phyloP scores from a whole-genome alignment of 1,140 invertebrate genomes.

The Dreissena rostriformis region DNA sequence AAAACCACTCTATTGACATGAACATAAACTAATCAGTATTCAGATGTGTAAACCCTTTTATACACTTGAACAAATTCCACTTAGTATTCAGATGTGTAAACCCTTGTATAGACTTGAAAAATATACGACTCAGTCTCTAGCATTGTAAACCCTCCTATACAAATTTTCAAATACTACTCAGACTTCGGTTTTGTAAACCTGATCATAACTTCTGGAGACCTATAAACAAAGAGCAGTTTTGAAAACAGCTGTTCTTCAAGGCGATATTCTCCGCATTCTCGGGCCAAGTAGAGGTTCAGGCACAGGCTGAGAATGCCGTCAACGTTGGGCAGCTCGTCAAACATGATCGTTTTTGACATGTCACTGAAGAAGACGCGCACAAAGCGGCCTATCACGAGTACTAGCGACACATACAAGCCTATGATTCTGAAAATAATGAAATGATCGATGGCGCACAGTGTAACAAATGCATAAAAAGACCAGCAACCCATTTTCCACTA shows the following conservation, averaged over 20 bases:
- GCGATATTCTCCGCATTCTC: slow-evolving; percentile 96
- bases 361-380: slow-evolving; percentile 91
- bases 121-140: no score
- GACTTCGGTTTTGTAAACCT: slow-evolving; percentile 88
- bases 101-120: no score
- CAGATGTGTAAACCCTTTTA: no score
- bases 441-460: no score
- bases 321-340: slow-evolving; percentile 97
- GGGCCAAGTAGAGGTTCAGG: slow-evolving; percentile 97
- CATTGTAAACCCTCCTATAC: neutral
- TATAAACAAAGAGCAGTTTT: slow-evolving; percentile 98
- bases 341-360: slow-evolving; percentile 96
- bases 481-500: no score
- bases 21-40: no score
- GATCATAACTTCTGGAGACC: slow-evolving; percentile 98
- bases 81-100: no score
- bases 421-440: slow-evolving; percentile 88
- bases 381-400: slow-evolving; percentile 94
- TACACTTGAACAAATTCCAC: no score
- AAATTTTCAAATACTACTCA: slow-evolving; percentile 25
- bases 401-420: slow-evolving; percentile 97
- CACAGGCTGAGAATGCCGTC: slow-evolving; percentile 95
- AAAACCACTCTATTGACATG: no score
- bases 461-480: no score
- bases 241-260: slow-evolving; percentile 99